Percentiles rank a stretch among this genome's conserved stretches.
Evolutionary conservation across 2,888 invertebrate genomes (phyloP).

Genomic region (Eilema caniola): DNA sequence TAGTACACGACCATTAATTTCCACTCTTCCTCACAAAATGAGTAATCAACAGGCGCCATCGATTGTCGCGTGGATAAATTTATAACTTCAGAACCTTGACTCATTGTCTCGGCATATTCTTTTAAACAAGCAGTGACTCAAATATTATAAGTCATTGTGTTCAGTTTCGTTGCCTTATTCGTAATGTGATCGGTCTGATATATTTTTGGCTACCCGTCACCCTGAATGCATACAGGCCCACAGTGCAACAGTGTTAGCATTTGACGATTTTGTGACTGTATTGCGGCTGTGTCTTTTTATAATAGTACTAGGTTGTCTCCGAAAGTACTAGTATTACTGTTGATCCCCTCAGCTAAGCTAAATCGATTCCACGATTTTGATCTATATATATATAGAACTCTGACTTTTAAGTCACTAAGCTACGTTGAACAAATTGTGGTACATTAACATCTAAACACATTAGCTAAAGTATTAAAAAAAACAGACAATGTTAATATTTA

Average conservation of each 20-base stretch:
- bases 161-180: slow-evolving; percentile 18
- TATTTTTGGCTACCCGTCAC: background rate
- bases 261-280: background rate
- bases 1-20: background rate
- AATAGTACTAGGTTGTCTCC: too few species aligned
- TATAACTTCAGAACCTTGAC: slow-evolving; percentile 59
- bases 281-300: too few species aligned
- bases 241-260: background rate
- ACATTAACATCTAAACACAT: too few species aligned
- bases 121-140: slow-evolving; percentile 62
- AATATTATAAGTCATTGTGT: slow-evolving; percentile 33
- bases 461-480: too few species aligned
- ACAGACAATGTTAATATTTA: too few species aligned
- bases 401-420: too few species aligned
- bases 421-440: too few species aligned
- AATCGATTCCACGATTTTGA: too few species aligned
- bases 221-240: background rate
- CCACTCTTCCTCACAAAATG: slow-evolving; percentile 45
- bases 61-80: slow-evolving; percentile 63
- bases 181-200: slow-evolving; percentile 4
- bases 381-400: too few species aligned
- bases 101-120: slow-evolving; percentile 62
- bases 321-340: too few species aligned
- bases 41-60: slow-evolving; percentile 64
- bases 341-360: too few species aligned